phyloP scores from a whole-genome alignment of 2,113 vertebrate genomes.

The Anarhynchus alexandrinus region DNA sequence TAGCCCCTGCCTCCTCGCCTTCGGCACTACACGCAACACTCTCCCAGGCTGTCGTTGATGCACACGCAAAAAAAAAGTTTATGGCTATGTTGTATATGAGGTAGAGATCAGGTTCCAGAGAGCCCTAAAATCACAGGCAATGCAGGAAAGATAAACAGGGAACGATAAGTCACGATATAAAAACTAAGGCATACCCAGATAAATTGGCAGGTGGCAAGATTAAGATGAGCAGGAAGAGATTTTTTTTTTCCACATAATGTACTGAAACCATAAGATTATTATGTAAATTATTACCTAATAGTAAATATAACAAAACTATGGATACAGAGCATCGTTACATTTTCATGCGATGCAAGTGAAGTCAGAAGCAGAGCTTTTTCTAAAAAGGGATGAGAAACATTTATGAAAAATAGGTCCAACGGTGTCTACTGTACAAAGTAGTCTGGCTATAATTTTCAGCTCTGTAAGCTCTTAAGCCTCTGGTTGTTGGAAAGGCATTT shows the following conservation, averaged over 20 bases:
- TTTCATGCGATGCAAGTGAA: background rate
- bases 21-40: accelerated
- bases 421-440: background rate
- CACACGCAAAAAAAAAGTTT: accelerated
- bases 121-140: background rate
- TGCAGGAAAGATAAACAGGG: accelerated
- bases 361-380: background rate
- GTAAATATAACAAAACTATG: background rate
- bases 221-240: background rate
- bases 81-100: accelerated
- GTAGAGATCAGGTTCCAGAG: background rate
- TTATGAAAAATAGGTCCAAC: background rate
- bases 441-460: background rate
- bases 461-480: background rate
- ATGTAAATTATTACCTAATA: background rate
- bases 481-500: background rate
- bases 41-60: accelerated
- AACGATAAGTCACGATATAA: background rate
- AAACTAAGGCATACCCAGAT: background rate
- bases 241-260: background rate
- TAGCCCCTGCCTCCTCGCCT: background rate
- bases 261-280: background rate
- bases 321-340: background rate
- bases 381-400: background rate
- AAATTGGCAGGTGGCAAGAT: background rate